Conservation (phyloP, 2,797 vertebrate genomes). For the Sus cebifrons region DNA sequence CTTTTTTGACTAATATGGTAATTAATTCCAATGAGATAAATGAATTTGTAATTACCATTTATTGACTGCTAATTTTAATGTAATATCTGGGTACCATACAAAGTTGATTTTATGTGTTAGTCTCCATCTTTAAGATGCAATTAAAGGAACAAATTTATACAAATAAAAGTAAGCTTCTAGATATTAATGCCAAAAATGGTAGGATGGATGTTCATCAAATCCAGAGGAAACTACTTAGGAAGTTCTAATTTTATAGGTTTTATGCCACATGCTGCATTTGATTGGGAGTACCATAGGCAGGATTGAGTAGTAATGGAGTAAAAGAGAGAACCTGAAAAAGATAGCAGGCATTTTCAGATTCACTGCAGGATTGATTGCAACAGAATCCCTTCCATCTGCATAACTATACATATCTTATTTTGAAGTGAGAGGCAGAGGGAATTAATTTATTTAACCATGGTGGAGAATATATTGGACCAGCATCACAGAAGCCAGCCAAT, state of each 20-base stretch:
- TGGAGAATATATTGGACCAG: background rate
- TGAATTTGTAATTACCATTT: conserved; percentile 52
- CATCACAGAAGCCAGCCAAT: conserved; percentile 3
- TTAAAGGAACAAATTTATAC: conserved; percentile 44
- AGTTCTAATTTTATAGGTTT: background rate
- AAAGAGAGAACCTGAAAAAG: background rate
- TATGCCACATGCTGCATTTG: conserved; percentile 30
- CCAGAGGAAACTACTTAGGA: background rate
- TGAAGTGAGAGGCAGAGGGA: background rate
- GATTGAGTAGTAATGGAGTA: conserved; percentile 19
- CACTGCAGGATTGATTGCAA: background rate
- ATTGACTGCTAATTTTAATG: conserved; percentile 57
- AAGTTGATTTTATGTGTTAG: conserved; percentile 63
- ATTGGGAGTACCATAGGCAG: background rate
- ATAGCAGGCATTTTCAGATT: background rate
- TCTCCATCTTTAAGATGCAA: conserved; percentile 66
- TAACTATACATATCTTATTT: conserved; percentile 38
- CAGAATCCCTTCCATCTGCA: background rate
- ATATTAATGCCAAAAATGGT: conserved; percentile 15
- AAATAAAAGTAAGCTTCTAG: conserved; percentile 28
- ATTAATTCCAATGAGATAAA: background rate
- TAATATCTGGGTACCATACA: background rate
- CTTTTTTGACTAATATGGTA: conserved; percentile 10
- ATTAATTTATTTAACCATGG: conserved; percentile 27
- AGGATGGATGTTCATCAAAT: conserved; percentile 49